Evolutionary conservation across 2,888 invertebrate genomes (phyloP).

Genomic region (Ariolimax columbianus): DNA sequence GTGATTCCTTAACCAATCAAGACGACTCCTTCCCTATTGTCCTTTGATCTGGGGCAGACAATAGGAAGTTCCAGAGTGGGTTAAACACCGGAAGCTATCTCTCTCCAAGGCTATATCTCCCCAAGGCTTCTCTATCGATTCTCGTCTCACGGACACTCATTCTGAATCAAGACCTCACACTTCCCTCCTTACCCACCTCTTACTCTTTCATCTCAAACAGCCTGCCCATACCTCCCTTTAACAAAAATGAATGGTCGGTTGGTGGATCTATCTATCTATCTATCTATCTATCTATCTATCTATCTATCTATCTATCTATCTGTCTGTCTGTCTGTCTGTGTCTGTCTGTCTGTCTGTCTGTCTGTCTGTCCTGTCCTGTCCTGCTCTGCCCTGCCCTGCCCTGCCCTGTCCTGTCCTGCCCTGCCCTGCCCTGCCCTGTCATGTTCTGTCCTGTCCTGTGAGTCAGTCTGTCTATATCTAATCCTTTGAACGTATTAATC

Average conservation of each 20-base stretch:
- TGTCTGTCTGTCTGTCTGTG: background rate
- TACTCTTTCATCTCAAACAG: background rate
- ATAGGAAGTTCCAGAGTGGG: background rate
- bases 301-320: background rate
- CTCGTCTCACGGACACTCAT: background rate
- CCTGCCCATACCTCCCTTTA: background rate
- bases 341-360: background rate
- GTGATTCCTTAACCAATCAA: background rate
- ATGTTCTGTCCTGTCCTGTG: background rate
- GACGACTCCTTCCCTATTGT: background rate
- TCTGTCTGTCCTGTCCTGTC: background rate
- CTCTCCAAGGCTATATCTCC: too few relatives aligned
- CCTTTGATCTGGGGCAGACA: background rate
- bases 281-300: background rate
- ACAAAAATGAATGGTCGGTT: too few relatives aligned
- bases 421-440: background rate
- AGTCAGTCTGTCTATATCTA: background rate
- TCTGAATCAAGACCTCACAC: background rate
- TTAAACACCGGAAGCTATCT: conserved; percentile 18
- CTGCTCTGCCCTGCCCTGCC: background rate
- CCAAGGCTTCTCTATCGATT: background rate
- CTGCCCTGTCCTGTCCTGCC: background rate
- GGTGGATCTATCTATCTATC: background rate
- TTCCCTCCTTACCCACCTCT: background rate
- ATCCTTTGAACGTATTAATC: too few relatives aligned